Base-by-base conservation (phyloP, 2,797 vertebrate genomes). In the Lerista edwardsae region DNA sequence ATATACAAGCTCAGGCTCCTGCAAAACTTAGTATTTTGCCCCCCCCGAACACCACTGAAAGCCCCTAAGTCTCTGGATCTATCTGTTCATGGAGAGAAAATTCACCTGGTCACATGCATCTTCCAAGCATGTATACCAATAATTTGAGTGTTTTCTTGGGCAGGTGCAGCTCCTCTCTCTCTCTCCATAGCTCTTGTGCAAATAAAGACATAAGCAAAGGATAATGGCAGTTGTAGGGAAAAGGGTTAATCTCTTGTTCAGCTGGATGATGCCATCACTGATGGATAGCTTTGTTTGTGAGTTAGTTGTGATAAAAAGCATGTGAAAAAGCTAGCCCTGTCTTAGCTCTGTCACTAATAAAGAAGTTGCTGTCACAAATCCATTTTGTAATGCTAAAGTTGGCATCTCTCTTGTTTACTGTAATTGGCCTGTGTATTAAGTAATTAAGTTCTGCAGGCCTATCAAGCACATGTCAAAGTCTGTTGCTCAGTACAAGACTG, bases 331-430 rank as follows among this genome's bases (percentile, higher is more conserved):
- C 59, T 8, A 23, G 59, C 25, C 6, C 59, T 61, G 19, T 25
- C 59, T 23, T 25, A 61, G 59, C 59, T 61, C 59, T 61, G 59
- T 25, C 12, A 61, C 59, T 23, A 25, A 61, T 61, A 23, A 23
- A 59, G 57, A 19, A 61, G 39, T 75, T 82, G 15, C 2, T 79
- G 71, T 67, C 2, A 1, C 85, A 89, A 74, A 84, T 84, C 47
- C 82, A 3, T 17, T 80, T 89, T 91, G 57, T 34, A 89, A 76
- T 81, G 72, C 39, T 88, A 67, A 81, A 76, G 12, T 12, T 88
- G 81, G 75, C 0, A 0, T 27, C 14, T n/a, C 61, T 89, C 87
- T 89, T 83, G 1, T 79, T 85, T 85, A 31, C 5, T 79, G 4
- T 61, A 72, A 65, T 34, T 55, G n/a, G 71, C 10, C 64, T 31